Evolutionary conservation across 2,113 vertebrate genomes (phyloP), one percentile per base, ranked within the genome.

Genomic region (Gymnorhina tibicen): DNA sequence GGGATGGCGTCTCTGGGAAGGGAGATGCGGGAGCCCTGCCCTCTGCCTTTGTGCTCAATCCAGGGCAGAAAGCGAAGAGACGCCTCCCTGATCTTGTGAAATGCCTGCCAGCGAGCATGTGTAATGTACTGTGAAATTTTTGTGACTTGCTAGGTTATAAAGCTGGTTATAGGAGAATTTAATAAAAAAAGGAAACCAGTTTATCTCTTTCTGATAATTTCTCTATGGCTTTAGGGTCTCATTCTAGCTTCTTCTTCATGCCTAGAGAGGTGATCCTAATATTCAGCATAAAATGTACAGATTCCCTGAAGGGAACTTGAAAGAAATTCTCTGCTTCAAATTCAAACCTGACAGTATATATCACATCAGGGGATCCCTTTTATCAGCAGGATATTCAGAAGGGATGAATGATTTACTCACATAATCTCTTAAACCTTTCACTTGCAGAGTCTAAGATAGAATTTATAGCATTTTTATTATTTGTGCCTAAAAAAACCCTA

Each of bases 151-250:
- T 87, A 93, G 83, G 88, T 92, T 92, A 96, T 97, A 97, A 97
- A 97, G 67, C 82, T 97, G 60, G 64, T 92, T 97, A 97, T 46
- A 91, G 70, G 76, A 87, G 91, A 97, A 97, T 85, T 93, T 95
- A 97, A 97, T 93, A 96, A 95, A 96, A 96, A 96, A 96, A 97
- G 88, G 87, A 91, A 97, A 97, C 82, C 68, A 91, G 94, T 97
- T 97, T 96, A 95, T 95, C 93, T 96, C 89, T 94, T 95, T 92
- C 80, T 89, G 75, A 94, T 96, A 96, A 97, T 96, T 92, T 89
- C 93, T 95, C 66, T 91, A 27, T 91, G 83, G 93, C 82, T 82
- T 95, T 91, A 96, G 94, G 78, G 89, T 92, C 66, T 92, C 66
- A 92, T 97, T 97, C 90, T 68, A 47, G 37, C 58, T 83, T 93